These are phyloP conservation scores for Philonicus albiceps DNA, from an alignment of 2,888 invertebrate species.

Conservation along the genomic window DNA sequence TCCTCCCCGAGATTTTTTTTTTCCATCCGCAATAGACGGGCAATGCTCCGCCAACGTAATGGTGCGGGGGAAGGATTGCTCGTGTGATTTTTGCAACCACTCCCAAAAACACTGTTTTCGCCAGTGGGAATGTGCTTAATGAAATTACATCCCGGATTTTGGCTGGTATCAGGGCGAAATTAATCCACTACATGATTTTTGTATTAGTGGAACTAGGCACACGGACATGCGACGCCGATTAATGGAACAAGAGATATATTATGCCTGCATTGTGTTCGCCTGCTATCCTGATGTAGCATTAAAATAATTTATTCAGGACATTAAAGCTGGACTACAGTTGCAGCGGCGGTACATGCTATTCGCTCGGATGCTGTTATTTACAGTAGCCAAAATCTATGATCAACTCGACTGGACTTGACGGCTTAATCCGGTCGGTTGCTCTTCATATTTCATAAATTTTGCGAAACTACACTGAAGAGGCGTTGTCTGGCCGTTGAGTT, in stretches of 20 bases:
- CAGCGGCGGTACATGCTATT: slow-evolving; percentile 15
- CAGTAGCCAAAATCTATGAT: slow-evolving; percentile 36
- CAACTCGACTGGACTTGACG: slow-evolving; percentile 41
- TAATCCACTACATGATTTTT: slow-evolving; percentile 34
- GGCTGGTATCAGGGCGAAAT: slow-evolving; percentile 11
- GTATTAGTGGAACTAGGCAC: slow-evolving; percentile 35
- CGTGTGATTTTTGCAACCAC: slow-evolving; percentile 5
- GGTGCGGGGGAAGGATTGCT: not conserved
- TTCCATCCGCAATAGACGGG: not conserved
- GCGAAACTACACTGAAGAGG: slow-evolving; percentile 33
- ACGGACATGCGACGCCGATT: slow-evolving; percentile 32
- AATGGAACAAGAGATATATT: slow-evolving; percentile 39
- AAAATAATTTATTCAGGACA: slow-evolving; percentile 47
- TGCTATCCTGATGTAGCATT: slow-evolving; percentile 41
- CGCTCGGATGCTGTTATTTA: slow-evolving; percentile 33
- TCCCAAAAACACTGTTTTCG: not conserved
- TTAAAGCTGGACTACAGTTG: slow-evolving; percentile 44
- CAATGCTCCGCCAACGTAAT: not conserved
- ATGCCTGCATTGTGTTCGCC: slow-evolving; percentile 37
- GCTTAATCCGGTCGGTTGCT: slow-evolving; percentile 39
- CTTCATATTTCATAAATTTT: slow-evolving; percentile 42
- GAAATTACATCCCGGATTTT: not conserved
- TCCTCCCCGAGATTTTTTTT: not conserved
- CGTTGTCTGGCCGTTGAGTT: slow-evolving; percentile 18
- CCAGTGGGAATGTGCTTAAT: slow-evolving; percentile 18